A percentile compares a stretch with the other conserved stretches of the same genome.
phyloP scores from a whole-genome alignment of 2,113 vertebrate species.

The Halichoeres trimaculatus region DNA sequence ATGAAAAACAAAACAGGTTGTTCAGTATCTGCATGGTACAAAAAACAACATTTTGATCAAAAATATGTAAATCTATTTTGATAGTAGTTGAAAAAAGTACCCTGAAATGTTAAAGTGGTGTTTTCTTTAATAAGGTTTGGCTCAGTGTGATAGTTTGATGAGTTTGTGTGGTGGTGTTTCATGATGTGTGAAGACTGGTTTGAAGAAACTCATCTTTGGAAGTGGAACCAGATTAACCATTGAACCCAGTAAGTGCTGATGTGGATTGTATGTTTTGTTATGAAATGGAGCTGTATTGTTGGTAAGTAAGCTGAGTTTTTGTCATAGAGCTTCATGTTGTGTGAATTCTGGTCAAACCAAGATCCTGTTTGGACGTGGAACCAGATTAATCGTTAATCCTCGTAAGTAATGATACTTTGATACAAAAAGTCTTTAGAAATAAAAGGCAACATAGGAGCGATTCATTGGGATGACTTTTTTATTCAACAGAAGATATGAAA shows the following conservation, averaged over 20 bases:
- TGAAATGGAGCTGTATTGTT: too few species aligned
- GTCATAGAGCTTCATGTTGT: slow-evolving; percentile 22
- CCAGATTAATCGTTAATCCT: not conserved
- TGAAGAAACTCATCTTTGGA: not conserved
- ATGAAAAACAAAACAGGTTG: too few species aligned
- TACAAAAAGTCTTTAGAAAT: too few species aligned
- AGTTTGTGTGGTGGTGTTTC: not conserved
- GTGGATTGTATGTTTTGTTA: too few species aligned
- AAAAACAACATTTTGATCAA: too few species aligned
- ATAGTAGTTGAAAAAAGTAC: too few species aligned
- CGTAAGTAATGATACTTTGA: not conserved
- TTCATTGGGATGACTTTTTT: too few species aligned
- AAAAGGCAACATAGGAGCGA: too few species aligned
- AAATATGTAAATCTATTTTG: too few species aligned
- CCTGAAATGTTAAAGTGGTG: too few species aligned
- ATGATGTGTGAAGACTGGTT: slow-evolving; percentile 16
- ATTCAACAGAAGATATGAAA: too few species aligned
- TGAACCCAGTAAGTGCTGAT: not conserved
- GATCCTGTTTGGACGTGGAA: not conserved
- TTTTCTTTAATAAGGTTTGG: not conserved
- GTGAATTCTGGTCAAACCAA: slow-evolving; percentile 18
- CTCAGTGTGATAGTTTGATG: not conserved
- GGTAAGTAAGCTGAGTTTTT: slow-evolving; percentile 29
- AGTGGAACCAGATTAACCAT: not conserved
- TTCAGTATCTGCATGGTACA: too few species aligned